Conservation (phyloP, 2,797 vertebrate genomes). For the Acropternis orthonyx region DNA sequence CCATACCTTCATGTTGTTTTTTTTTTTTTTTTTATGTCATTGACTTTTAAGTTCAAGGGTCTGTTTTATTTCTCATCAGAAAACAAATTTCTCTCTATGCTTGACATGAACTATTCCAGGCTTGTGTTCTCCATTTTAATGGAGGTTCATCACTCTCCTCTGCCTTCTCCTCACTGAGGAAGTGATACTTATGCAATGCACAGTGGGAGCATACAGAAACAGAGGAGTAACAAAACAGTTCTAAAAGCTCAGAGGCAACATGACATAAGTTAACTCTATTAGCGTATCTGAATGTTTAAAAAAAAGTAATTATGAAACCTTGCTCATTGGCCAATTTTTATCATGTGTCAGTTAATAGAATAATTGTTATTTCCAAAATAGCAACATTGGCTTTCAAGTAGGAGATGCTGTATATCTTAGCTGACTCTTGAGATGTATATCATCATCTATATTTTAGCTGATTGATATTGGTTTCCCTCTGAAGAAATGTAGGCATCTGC, state of each 20-base stretch:
- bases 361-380: not conserved
- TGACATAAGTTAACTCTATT: not conserved
- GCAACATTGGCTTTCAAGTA: not conserved
- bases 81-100: conserved; percentile 10
- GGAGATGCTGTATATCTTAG: not conserved
- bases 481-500: not conserved
- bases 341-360: not conserved
- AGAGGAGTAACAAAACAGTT: not conserved
- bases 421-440: not conserved
- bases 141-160: not conserved
- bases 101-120: conserved; percentile 10
- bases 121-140: conserved; percentile 15
- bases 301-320: not conserved
- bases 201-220: not conserved
- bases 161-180: not conserved
- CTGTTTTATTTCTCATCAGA: conserved; percentile 56
- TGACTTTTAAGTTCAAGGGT: conserved; percentile 64
- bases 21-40: not conserved
- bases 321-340: not conserved
- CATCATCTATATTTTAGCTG: not conserved
- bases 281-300: not conserved
- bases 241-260: not conserved
- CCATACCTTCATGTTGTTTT: not conserved
- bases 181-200: not conserved
- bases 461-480: not conserved